Base-by-base conservation (phyloP, 2,888 invertebrate species). In the Cephus sareptanus region DNA sequence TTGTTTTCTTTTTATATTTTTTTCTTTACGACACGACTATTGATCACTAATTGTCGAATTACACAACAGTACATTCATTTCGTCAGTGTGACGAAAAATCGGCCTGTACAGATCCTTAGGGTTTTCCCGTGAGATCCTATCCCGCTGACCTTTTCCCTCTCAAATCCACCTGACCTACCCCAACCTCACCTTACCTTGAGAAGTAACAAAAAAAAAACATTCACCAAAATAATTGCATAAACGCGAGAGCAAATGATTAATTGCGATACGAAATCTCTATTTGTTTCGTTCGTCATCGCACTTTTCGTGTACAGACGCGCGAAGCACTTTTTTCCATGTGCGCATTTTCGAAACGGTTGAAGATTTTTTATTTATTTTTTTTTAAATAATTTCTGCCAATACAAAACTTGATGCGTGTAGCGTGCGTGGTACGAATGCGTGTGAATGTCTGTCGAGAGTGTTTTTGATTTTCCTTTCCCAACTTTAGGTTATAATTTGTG, bases 1-100 rank as follows among this genome's bases (percentile, higher is more conserved):
- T 77, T 34, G 79, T 74, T 80, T 79, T 84, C 79, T 79, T 82
- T 82, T 76, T 79, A 79, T 81, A 79, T 80, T 35, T 78, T 71
- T 83, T 82, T 83, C 35, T 80, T 56, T 56, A 23, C 2, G 23
- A 23, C 15, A 23, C 23, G 23, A 23, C 15, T 56, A 23, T 23
- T 23, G 6, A 56, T 9, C 23, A 56, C 56, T 56, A 9, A 9
- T 56, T 6, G 9, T 9, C 56, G 6, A 56, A 56, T 56, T 56
- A 56, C 56, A 56, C 56, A 56, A 23, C 23, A 56, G 56, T 9
- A 56, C 56, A 56, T 56, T 9, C 0, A 23, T 56, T 9, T 23
- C 23, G 23, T 56, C 56, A 56, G 56, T 56, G 9, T 23, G 56
- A 56, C 56, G 56, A 56, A 23, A 56, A 56, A 56, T 56, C 56